Evolutionary conservation across 2,113 vertebrate species (phyloP).

Genomic region (Xiphorhynchus elegans): DNA sequence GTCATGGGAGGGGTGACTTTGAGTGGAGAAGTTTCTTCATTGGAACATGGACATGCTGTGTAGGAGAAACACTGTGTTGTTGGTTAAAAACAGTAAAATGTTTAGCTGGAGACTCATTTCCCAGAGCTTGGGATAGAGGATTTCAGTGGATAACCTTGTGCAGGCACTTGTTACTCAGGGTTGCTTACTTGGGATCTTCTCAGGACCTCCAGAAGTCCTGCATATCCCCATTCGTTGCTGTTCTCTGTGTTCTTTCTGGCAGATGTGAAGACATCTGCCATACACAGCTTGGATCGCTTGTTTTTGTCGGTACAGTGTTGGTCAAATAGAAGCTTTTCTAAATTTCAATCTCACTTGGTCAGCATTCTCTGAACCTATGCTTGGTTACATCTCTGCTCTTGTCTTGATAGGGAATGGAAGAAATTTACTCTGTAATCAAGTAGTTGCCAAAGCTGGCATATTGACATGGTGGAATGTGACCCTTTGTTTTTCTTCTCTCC

Average conservation of each 20-base stretch:
- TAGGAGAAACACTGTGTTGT: no score
- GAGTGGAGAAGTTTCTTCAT: not conserved
- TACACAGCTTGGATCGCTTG: not conserved
- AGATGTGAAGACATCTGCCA: not conserved
- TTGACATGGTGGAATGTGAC: rapidly evolving
- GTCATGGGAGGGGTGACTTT: not conserved
- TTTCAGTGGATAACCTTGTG: not conserved
- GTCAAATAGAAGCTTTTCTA: not conserved
- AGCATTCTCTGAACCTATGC: not conserved
- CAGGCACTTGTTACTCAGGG: rapidly evolving
- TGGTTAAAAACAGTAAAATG: not conserved
- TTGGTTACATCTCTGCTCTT: not conserved
- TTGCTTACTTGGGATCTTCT: not conserved
- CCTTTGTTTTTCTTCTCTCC: not conserved
- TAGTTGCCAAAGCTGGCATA: not conserved
- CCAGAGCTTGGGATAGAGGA: not conserved
- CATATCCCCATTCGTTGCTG: not conserved
- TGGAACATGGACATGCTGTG: not conserved
- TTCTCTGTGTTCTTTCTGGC: not conserved
- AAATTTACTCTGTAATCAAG: not conserved
- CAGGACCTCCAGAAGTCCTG: not conserved
- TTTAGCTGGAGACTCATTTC: not conserved
- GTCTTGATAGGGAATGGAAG: no score
- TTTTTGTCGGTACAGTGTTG: not conserved
- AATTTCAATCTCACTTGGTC: not conserved